These are phyloP conservation scores for Limanda limanda DNA, from an alignment of 2,113 vertebrate species.

Conservation along the genomic window DNA sequence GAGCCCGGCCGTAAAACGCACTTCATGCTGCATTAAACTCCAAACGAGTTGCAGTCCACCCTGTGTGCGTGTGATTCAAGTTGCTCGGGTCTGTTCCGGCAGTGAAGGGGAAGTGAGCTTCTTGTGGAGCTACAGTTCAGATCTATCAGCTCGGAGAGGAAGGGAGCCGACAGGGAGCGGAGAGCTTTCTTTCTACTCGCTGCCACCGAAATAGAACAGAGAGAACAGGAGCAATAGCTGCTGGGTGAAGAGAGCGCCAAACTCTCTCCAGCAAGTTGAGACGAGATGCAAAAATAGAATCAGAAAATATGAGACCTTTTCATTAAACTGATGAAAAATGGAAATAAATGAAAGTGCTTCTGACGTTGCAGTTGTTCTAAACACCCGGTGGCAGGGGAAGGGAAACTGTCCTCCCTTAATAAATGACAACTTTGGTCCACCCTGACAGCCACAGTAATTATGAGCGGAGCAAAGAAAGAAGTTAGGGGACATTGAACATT, in stretches of 20 bases:
- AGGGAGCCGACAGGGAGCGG: slow-evolving; percentile 27
- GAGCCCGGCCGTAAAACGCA: slow-evolving; percentile 4
- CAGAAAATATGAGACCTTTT: neutral
- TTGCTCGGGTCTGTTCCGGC: slow-evolving; percentile 5
- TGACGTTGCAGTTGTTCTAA: neutral
- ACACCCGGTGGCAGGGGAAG: too few species aligned
- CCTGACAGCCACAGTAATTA: too few species aligned
- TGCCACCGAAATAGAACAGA: slow-evolving; percentile 44
- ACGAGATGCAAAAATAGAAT: neutral
- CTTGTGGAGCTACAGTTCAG: slow-evolving; percentile 34
- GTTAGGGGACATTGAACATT: too few species aligned
- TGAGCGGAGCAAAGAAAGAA: too few species aligned
- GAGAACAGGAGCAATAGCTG: neutral
- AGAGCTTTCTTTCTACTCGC: slow-evolving; percentile 40
- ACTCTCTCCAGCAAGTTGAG: neutral
- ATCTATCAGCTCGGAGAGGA: slow-evolving; percentile 29
- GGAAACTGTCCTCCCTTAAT: too few species aligned
- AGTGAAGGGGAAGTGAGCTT: neutral
- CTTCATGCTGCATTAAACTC: slow-evolving; percentile 33
- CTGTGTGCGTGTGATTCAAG: slow-evolving; percentile 21
- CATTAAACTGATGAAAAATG: neutral
- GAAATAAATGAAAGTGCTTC: neutral
- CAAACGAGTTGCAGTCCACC: neutral
- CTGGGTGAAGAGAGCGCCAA: too few species aligned
- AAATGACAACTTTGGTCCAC: too few species aligned